phyloP scores from a whole-genome alignment of 2,888 invertebrate species.

The Horisme vitalbata region DNA sequence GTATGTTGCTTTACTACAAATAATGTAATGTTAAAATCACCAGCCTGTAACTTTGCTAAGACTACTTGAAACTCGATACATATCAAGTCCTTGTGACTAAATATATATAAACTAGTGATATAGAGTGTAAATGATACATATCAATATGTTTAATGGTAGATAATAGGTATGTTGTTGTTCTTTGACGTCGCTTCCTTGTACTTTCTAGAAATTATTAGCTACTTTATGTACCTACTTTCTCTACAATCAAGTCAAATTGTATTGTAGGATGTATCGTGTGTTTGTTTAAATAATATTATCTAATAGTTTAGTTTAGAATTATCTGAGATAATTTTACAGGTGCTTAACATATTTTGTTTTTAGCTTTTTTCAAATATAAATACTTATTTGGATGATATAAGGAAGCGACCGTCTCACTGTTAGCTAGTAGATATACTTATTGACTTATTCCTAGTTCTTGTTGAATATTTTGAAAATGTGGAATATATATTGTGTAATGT shows the following conservation, averaged over 20 bases:
- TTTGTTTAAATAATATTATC: too few relatives aligned
- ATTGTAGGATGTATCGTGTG: too few relatives aligned
- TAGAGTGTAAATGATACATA: constrained; percentile 50
- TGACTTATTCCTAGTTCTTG: constrained; percentile 80
- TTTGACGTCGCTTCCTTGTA: constrained; percentile 61
- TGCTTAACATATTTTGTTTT: too few relatives aligned
- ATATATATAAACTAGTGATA: constrained; percentile 43
- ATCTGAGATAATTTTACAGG: too few relatives aligned
- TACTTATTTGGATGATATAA: constrained; percentile 36
- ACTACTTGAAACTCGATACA: constrained; percentile 49
- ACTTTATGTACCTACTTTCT: too few relatives aligned
- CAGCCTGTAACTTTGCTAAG: constrained; percentile 44
- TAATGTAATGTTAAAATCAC: constrained; percentile 36
- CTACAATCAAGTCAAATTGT: too few relatives aligned
- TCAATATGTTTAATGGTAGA: constrained; percentile 63
- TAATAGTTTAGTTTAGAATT: too few relatives aligned
- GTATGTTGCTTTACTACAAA: constrained; percentile 33
- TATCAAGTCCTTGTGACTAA: constrained; percentile 58
- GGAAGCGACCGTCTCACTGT: constrained; percentile 66
- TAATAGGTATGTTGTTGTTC: constrained; percentile 77
- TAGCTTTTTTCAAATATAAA: too few relatives aligned
- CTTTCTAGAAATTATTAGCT: too few relatives aligned
- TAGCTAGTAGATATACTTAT: constrained; percentile 74
- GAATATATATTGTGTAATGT: constrained; percentile 69
- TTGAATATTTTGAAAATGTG: constrained; percentile 77